Base-by-base conservation (phyloP, 2,113 vertebrate genomes). In the Phrynosoma platyrhinos region DNA sequence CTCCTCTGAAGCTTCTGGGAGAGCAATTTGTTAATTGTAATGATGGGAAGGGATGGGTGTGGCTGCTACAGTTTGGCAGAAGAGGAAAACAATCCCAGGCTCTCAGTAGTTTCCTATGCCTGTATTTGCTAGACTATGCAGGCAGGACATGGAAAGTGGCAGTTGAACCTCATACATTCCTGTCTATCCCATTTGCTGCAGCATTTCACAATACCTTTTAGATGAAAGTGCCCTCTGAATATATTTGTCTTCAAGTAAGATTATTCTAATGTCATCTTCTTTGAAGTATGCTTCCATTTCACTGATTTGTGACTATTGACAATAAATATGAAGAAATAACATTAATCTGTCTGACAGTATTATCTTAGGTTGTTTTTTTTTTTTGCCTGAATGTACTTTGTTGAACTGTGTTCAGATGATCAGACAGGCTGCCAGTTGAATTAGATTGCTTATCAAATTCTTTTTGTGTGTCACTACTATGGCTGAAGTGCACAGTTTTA, bases 361-460 rank as follows among this genome's bases (percentile, higher is more conserved):
- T 42, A 20, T 75, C 40, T 84, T 0, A 3, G 23, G 79, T 76
- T 86, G 42, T 77, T 91, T 25, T 18, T 69, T 66, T 90, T 89
- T 2, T 58, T n/a, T 2, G 32, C 58, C 88, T 80, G 40, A 72
- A 1, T 1, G 4, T 32, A 27, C 86, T 79, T 90, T 87, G 47
- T 87, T 0, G 1, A 88, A 47, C 78, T 72, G 86, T 32, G 42
- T 84, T 62, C 0, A 85, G 76, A 85, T 21, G 76, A 84, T 80
- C 66, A 12, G 75, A 74, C 32, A 77, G 79, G 9, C 75, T 10
- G 8, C 3, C 0, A 9, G 79, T 74, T 85, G 58, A 72, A 64
- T 84, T 89, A 84, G 36, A 90, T 81, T 89, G 71, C 87, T 90
- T 76, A 84, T 52, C 68, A 5, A 13, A 77, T 32, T 64, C 75